These are phyloP conservation scores for Folsomia manolachei DNA, from an alignment of 2,888 invertebrate species.

Conservation along the genomic window DNA sequence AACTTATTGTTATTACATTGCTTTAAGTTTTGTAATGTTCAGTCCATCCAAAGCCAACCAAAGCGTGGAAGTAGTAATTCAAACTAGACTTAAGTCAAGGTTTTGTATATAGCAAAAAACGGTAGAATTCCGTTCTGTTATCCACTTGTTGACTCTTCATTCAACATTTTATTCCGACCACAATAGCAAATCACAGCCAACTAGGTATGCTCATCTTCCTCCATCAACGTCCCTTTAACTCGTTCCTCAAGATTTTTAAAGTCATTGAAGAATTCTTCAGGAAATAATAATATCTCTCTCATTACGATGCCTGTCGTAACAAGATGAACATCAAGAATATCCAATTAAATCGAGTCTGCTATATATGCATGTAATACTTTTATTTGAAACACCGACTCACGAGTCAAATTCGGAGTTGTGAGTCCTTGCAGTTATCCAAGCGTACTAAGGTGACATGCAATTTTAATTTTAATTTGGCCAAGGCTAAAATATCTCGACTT, in stretches of 20 bases:
- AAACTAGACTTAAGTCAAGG: not conserved
- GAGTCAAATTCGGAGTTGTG: too few relatives aligned
- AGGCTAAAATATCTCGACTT: too few relatives aligned
- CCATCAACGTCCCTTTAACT: not conserved
- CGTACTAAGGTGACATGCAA: conserved; percentile 15
- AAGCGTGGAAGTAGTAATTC: not conserved
- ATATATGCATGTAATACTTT: too few relatives aligned
- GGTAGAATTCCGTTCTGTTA: not conserved
- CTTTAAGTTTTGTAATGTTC: not conserved
- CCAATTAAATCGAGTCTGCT: not conserved
- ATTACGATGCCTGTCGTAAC: not conserved
- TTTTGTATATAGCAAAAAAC: not conserved
- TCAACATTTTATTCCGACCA: not conserved
- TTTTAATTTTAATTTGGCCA: not conserved
- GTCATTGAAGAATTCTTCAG: too few relatives aligned
- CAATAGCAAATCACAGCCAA: too few relatives aligned
- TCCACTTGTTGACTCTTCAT: not conserved
- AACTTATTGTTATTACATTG: not conserved
- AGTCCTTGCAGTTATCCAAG: too few relatives aligned
- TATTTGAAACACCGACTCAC: too few relatives aligned
- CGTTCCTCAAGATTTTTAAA: too few relatives aligned
- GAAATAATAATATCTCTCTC: not conserved
- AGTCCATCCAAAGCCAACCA: not conserved
- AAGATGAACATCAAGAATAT: not conserved
- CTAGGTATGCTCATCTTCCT: not conserved